Conservation (phyloP, 2,888 invertebrate genomes). For the Apamea epomidion region DNA sequence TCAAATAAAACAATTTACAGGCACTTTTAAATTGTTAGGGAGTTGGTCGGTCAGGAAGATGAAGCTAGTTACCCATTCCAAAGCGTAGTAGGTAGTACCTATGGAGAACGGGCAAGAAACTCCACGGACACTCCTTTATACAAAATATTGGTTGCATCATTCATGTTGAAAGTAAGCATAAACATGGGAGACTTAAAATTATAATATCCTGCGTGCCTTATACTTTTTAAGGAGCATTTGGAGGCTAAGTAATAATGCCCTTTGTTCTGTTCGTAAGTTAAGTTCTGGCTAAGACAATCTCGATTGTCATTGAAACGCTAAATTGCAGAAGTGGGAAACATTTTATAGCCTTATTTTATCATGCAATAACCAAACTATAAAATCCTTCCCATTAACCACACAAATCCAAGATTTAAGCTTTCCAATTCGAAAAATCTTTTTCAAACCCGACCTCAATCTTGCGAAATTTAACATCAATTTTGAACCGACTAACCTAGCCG, state of each 20-base stretch:
- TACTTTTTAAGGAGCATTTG: background rate
- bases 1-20: background rate
- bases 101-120: background rate
- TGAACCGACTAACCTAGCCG: conserved; percentile 75
- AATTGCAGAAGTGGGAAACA: background rate
- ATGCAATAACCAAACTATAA: background rate
- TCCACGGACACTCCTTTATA: background rate
- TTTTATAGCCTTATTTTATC: background rate
- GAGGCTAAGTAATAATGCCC: background rate
- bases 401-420: background rate
- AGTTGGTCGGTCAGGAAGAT: too few relatives aligned
- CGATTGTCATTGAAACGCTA: background rate
- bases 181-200: background rate
- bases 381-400: background rate
- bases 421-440: conserved; percentile 26
- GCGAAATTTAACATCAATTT: conserved; percentile 62
- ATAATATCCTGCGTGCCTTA: background rate
- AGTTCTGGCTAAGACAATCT: background rate
- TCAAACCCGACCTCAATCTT: conserved; percentile 42
- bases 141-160: background rate
- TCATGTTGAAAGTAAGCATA: background rate
- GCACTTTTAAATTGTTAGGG: background rate
- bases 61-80: background rate
- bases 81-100: background rate
- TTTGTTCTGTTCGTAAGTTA: background rate